Base-by-base conservation (phyloP, 2,888 invertebrate species). In the Ganaspis brasiliensis region DNA sequence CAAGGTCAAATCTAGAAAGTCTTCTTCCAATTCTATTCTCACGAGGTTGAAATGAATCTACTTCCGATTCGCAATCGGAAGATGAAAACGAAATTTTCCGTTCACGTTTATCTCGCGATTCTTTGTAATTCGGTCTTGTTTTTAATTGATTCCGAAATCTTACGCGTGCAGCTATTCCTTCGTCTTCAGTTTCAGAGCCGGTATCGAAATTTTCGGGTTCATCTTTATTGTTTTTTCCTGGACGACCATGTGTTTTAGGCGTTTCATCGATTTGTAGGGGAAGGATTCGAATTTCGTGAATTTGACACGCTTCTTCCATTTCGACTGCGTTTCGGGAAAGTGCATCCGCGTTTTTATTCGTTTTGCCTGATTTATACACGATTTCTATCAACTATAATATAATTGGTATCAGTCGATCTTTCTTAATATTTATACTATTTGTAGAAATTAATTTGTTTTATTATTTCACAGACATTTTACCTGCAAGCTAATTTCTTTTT, bases 321-420 rank as follows among this genome's bases (percentile, higher is more conserved):
- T 57, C 57, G 6, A 6, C 5, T 1, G 81, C 79, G 10, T 82
- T 81, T n/a, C 82, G 57, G 0, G 81, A 82, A 0, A 81, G 31
- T 0, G 75, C 76, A 16, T 82, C 81, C 0, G 79, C 80, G 16
- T 81, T 81, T 2, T 26, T 26, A 16, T 82, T 81, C 0, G 59
- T 31, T n/a, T 45, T 74, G 0, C 80, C 79, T 0, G 78, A 78
- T 56, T 80, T 78, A 2, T 82, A 81, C 2, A 56, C 14, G 0
- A 82, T 67, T 5, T 76, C 72, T n/a, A n/a, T n/a, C n/a, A n/a
- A n/a, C n/a, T n/a, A n/a, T n/a, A n/a, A n/a, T n/a, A n/a, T n/a
- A n/a, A n/a, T n/a, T n/a, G n/a, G n/a, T n/a, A n/a, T n/a, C n/a
- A n/a, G n/a, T n/a, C n/a, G n/a, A n/a, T n/a, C n/a, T n/a, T n/a